phyloP scores from a whole-genome alignment of 2,888 invertebrate genomes.

The Pedicia rivosa region DNA sequence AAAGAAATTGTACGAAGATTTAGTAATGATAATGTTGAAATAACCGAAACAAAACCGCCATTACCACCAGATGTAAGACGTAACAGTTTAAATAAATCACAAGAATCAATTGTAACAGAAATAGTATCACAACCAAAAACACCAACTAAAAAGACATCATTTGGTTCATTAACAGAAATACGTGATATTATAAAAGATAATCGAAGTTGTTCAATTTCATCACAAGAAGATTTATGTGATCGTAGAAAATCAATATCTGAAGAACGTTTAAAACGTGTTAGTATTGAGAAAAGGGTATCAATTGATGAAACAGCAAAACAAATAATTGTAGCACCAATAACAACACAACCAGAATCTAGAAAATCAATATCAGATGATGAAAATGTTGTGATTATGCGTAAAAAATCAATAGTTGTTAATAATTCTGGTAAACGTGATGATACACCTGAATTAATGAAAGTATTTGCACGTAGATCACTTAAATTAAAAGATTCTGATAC shows the following conservation, averaged over 20 bases:
- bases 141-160: neutral
- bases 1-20: constrained; percentile 23
- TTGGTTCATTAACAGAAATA: too few relatives aligned
- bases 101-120: constrained; percentile 13
- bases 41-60: constrained; percentile 21
- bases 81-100: constrained; percentile 8
- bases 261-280: too few relatives aligned
- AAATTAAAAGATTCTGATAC: constrained; percentile 60
- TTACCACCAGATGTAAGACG: constrained; percentile 8
- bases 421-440: constrained; percentile 36
- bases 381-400: constrained; percentile 23
- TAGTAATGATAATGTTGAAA: constrained; percentile 33
- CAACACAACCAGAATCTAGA: constrained; percentile 4
- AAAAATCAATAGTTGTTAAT: constrained; percentile 23
- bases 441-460: constrained; percentile 66
- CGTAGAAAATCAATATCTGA: neutral
- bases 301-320: constrained; percentile 15
- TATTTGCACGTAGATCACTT: constrained; percentile 62
- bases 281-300: neutral
- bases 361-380: constrained; percentile 11
- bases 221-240: constrained; percentile 17
- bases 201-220: neutral
- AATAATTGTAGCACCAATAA: constrained; percentile 13
- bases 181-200: neutral
- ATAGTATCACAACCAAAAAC: constrained; percentile 13